Evolutionary conservation across 2,797 vertebrate species (phyloP).

Genomic region (Glossophaga mutica): DNA sequence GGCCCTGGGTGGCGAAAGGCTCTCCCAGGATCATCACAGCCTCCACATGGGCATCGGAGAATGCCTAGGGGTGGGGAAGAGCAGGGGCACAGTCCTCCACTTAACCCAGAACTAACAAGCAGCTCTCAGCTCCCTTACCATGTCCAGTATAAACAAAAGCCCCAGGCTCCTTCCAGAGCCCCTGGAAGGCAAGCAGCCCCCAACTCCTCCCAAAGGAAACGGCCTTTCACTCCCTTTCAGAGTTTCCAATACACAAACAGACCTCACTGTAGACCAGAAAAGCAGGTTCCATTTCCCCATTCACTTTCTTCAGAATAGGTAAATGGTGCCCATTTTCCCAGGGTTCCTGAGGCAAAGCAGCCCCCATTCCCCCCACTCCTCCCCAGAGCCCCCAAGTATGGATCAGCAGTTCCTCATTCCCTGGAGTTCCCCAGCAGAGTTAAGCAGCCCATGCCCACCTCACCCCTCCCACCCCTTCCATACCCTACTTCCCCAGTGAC

Average conservation of each 20-base stretch:
- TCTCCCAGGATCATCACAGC: conserved; percentile 94
- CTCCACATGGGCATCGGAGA: conserved; percentile 89
- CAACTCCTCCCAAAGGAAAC: not conserved
- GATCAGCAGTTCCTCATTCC: not conserved
- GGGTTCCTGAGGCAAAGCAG: not conserved
- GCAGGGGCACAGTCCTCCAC: not conserved
- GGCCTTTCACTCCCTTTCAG: not conserved
- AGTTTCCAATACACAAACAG: not conserved
- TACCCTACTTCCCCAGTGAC: not conserved
- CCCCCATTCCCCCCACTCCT: not conserved
- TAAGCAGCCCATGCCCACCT: not conserved
- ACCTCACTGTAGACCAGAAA: not conserved
- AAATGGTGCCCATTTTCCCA: not conserved
- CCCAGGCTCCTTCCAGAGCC: not conserved
- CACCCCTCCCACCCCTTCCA: too few species aligned
- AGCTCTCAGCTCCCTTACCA: not conserved
- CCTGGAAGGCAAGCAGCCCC: not conserved
- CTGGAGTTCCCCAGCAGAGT: not conserved
- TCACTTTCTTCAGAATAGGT: not conserved
- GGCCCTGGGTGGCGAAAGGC: conserved; percentile 84
- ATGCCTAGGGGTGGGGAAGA: conserved; percentile 80
- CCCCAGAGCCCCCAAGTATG: not conserved
- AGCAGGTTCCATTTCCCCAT: not conserved
- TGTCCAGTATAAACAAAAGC: not conserved
- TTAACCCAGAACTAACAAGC: not conserved